Evolutionary conservation across 2,888 invertebrate genomes (phyloP).

Genomic region (Uropetala carovei): DNA sequence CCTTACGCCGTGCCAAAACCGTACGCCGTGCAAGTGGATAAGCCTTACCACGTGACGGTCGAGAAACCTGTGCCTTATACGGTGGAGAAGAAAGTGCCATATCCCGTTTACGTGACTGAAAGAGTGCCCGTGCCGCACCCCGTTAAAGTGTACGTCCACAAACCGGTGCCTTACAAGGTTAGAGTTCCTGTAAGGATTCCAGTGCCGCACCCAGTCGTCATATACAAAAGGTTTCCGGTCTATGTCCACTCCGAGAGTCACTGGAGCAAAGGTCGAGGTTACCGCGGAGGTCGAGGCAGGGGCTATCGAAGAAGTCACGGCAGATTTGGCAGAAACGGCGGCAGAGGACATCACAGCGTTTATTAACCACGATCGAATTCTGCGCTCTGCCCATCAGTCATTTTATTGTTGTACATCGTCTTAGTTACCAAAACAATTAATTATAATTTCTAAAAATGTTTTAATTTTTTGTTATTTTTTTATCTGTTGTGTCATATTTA

Average conservation of each 20-base stretch:
- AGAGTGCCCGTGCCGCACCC: conserved; percentile 65
- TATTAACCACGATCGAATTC: not conserved
- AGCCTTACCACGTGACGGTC: conserved; percentile 72
- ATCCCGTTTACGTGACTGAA: conserved; percentile 70
- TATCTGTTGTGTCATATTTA: no score
- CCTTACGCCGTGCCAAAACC: conserved; percentile 75
- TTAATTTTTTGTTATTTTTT: no score
- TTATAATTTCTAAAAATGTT: no score
- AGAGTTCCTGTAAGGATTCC: conserved; percentile 32
- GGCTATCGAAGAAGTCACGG: not conserved
- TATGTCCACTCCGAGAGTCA: conserved; percentile 28
- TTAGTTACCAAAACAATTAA: no score
- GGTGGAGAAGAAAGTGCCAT: conserved; percentile 70
- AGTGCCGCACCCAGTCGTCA: conserved; percentile 13
- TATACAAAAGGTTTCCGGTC: conserved; percentile 44
- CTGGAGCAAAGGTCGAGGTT: not conserved
- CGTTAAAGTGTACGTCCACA: conserved; percentile 26
- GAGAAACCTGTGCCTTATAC: conserved; percentile 74
- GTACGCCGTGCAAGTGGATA: conserved; percentile 77
- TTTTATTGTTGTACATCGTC: not conserved
- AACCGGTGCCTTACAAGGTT: conserved; percentile 36
- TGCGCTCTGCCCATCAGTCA: not conserved
- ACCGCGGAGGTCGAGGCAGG: not conserved
- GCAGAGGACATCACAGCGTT: not conserved
- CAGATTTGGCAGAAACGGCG: not conserved